Evolutionary conservation across 2,888 invertebrate species (phyloP).

Genomic region (Clusia tigrina): DNA sequence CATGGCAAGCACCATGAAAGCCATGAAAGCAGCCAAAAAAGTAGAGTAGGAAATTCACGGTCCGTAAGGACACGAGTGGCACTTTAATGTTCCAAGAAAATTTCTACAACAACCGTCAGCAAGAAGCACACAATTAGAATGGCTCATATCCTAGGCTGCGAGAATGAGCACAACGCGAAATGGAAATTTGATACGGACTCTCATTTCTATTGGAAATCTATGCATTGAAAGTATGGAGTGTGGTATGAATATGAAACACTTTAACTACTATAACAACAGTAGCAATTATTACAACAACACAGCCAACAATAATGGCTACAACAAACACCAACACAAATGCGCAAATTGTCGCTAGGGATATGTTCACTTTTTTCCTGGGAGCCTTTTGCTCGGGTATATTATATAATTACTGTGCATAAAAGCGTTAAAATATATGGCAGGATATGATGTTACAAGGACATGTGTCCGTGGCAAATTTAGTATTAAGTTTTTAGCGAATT

Average conservation of each 20-base stretch:
- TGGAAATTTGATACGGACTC: constrained; percentile 3
- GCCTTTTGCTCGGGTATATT: not conserved
- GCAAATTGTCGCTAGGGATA: not conserved
- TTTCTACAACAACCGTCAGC: not conserved
- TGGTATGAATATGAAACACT: not conserved
- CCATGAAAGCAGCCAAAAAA: too few species aligned
- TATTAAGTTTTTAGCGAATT: too few species aligned
- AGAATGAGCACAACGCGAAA: not conserved
- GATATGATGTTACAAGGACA: too few species aligned
- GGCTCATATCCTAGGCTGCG: not conserved
- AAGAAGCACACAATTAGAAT: not conserved
- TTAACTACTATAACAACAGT: not conserved
- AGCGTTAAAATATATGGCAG: not conserved
- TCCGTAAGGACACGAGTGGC: not conserved
- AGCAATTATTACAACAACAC: not conserved
- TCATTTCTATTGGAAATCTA: not conserved
- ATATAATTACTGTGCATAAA: constrained; percentile 1
- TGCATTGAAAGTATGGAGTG: too few species aligned
- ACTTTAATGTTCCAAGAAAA: not conserved
- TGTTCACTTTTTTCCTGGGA: not conserved
- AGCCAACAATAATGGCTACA: not conserved
- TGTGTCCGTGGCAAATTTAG: too few species aligned
- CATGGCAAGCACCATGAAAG: too few species aligned
- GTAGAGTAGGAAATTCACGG: too few species aligned
- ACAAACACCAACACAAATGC: not conserved